phyloP scores from a whole-genome alignment of 2,797 vertebrate genomes.

The Pagetopsis macropterus region DNA sequence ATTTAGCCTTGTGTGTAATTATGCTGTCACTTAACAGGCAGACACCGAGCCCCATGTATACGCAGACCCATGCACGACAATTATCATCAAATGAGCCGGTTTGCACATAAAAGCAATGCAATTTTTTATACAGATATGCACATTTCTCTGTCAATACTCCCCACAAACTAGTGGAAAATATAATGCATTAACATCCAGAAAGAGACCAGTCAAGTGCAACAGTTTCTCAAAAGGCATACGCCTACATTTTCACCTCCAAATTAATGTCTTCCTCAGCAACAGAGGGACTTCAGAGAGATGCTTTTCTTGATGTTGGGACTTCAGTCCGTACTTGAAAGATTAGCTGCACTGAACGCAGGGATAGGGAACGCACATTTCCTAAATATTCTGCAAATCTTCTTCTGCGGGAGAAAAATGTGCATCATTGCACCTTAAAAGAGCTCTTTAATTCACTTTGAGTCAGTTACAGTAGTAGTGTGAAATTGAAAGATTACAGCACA shows the following conservation, averaged over 20 bases:
- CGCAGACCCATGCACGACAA: constrained; percentile 65
- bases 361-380: background rate
- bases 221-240: constrained; percentile 37
- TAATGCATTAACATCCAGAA: constrained; percentile 57
- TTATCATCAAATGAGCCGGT: constrained; percentile 61
- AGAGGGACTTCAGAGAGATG: constrained; percentile 39
- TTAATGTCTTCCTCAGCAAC: constrained; percentile 18
- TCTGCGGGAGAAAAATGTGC: background rate
- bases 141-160: constrained; percentile 34
- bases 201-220: constrained; percentile 43
- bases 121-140: constrained; percentile 53
- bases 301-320: constrained; percentile 26
- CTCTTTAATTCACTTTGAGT: background rate
- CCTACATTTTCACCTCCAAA: constrained; percentile 3
- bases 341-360: background rate
- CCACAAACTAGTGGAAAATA: constrained; percentile 32
- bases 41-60: constrained; percentile 64
- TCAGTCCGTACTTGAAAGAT: constrained; percentile 30
- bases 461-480: background rate
- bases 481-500: background rate
- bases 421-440: background rate
- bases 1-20: constrained; percentile 79
- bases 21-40: constrained; percentile 81
- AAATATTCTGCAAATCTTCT: background rate
- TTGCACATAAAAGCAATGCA: constrained; percentile 50